Evolutionary conservation across 2,113 vertebrate species (phyloP), one percentile per base, ranked within the genome.

Genomic region (Antechinus stuartii): DNA sequence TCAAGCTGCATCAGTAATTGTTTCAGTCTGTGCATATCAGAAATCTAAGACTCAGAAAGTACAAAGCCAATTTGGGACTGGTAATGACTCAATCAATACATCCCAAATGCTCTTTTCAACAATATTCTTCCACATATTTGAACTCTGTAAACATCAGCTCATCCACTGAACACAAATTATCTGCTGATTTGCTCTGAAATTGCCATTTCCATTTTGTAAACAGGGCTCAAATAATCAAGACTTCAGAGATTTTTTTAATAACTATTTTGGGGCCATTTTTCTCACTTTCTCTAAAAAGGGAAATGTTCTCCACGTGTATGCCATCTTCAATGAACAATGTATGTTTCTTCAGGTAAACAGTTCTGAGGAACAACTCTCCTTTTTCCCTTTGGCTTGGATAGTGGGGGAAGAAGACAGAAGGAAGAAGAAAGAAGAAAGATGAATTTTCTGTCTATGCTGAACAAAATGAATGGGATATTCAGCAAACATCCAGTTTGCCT

Each of bases 1-100:
- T 97, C 35, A 97, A 90, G 93, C 90, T 94, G 95, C 93, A 97
- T 97, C 96, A 98, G 96, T 98, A 97, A 98, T 97, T 96, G 97
- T 95, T 98, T 97, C 96, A 95, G 92, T 94, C 54, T 96, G 93
- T 95, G 96, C 93, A 97, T 0, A 96, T 95, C 96, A 98, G 96
- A 96, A 97, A 95, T 98, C 96, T 35, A 30, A 22, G 76, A 94
- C 93, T 93, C 91, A 95, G 92, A 91, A 95, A 96, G 93, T 1
- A 94, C 90, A 94, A 97, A 96, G 94, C 89, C 92, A 97, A 92
- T 92, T 92, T 26, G 57, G 92, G 95, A 96, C 93, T 94, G 97
- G 94, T 96, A 96, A 96, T 92, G 22, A 95, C 91, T 96, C n/a
- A 56, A 92, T 96, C 94, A 97, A 94, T 95, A n/a, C 91, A 92